Conservation (phyloP, 2,797 vertebrate species). For the Garrulus glandarius region DNA sequence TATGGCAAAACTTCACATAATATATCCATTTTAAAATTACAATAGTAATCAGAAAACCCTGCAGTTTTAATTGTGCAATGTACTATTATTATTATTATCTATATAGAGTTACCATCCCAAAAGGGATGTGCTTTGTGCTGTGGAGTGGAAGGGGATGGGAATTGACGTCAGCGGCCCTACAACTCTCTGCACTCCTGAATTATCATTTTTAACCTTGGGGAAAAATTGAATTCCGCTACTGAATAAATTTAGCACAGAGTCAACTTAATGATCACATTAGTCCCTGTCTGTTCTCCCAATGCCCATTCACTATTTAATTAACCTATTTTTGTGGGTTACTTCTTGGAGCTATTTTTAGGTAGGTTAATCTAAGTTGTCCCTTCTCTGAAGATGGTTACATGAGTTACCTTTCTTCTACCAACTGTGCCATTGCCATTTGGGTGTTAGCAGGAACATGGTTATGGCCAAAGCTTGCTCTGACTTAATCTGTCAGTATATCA, state of each 20-base stretch:
- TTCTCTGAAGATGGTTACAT: conserved; percentile 6
- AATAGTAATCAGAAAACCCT: not conserved
- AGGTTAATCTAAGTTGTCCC: conserved; percentile 44
- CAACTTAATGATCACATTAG: conserved; percentile 63
- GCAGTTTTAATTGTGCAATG: not conserved
- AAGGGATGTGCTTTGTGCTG: not conserved
- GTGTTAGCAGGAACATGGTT: not conserved
- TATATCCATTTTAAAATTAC: not conserved
- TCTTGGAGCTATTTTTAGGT: conserved; percentile 39
- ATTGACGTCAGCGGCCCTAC: not conserved
- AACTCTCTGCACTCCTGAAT: not conserved
- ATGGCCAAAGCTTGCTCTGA: not conserved
- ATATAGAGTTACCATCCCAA: not conserved
- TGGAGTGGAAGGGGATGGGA: not conserved
- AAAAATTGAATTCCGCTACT: not conserved
- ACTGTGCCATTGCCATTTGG: not conserved
- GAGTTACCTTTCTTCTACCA: not conserved
- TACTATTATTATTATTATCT: not conserved
- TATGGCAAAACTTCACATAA: not conserved
- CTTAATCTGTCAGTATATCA: not conserved
- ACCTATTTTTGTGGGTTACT: conserved; percentile 69
- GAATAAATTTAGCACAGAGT: conserved; percentile 57
- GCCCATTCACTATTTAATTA: conserved; percentile 58
- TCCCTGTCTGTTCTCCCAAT: conserved; percentile 59
- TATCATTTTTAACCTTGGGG: conserved; percentile 38